These are phyloP conservation scores for Siphamia tubifer DNA, from an alignment of 2,113 vertebrate species.

Conservation along the genomic window DNA sequence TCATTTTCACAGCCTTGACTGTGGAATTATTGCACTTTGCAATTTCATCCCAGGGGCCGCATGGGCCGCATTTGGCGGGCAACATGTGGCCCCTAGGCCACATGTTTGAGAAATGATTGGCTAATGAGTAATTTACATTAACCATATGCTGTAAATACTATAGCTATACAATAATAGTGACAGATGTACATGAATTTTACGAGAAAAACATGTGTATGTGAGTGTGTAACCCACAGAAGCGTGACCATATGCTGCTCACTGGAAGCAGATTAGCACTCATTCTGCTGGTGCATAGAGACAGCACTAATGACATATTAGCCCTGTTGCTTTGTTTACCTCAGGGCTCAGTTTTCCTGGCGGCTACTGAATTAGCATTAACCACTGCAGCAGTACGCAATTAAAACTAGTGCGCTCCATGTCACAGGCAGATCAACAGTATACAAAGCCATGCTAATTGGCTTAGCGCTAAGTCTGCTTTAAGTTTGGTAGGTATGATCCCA, in stretches of 20 bases:
- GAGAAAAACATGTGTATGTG: neutral
- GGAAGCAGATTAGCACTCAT: constrained; percentile 24
- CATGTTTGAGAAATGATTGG: constrained; percentile 24
- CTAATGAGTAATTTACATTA: too few relatives aligned
- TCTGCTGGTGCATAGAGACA: constrained; percentile 9
- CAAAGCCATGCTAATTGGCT: constrained; percentile 70
- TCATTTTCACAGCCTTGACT: too few relatives aligned
- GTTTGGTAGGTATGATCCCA: constrained; percentile 57
- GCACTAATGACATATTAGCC: constrained; percentile 46
- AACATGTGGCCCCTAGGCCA: too few relatives aligned
- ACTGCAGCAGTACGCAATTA: constrained; percentile 53
- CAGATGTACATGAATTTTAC: constrained; percentile 19
- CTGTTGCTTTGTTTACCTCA: constrained; percentile 57
- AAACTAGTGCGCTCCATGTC: constrained; percentile 61
- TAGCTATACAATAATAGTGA: constrained; percentile 17
- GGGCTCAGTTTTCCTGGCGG: constrained; percentile 48
- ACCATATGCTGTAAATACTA: too few relatives aligned
- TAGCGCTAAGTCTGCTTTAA: constrained; percentile 64
- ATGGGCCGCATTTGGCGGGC: too few relatives aligned
- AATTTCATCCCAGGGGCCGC: too few relatives aligned
- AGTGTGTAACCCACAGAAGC: constrained; percentile 16
- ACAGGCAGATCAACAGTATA: constrained; percentile 59
- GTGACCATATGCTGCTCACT: constrained; percentile 3
- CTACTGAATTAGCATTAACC: constrained; percentile 60
- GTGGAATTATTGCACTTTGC: too few relatives aligned